These are phyloP conservation scores for Nephrotoma guestfalica DNA, from an alignment of 2,888 invertebrate species.

Conservation along the genomic window DNA sequence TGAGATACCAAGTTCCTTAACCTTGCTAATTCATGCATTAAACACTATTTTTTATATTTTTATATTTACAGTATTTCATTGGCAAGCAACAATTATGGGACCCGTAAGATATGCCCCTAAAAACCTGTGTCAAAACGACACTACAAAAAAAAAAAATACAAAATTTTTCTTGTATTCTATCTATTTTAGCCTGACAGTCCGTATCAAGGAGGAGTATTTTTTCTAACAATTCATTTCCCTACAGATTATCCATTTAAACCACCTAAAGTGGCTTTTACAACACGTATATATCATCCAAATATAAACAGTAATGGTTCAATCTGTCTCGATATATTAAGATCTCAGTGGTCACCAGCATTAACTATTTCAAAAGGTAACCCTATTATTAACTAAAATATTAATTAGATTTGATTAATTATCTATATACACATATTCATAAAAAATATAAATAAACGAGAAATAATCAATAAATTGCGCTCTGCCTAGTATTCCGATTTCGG, in stretches of 20 bases:
- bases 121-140: neutral
- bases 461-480: neutral
- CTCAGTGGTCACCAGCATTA: conserved; percentile 99
- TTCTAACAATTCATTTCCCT: conserved; percentile 99
- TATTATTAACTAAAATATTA: conserved; percentile 1
- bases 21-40: conserved; percentile 12
- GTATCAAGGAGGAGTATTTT: conserved; percentile 99
- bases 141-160: neutral
- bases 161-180: neutral
- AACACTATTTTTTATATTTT: conserved; percentile 20
- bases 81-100: conserved; percentile 99
- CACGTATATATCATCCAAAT: conserved; percentile 99
- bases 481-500: neutral
- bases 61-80: conserved; percentile 88
- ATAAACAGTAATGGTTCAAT: conserved; percentile 99
- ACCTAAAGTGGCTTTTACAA: conserved; percentile 99
- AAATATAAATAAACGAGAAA: neutral
- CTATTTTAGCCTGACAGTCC: conserved; percentile 85
- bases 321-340: conserved; percentile 98
- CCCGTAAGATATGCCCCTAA: conserved; percentile 67
- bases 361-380: conserved; percentile 96
- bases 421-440: neutral
- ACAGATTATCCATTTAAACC: conserved; percentile 99
- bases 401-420: neutral
- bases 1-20: neutral